Evolutionary conservation across 2,113 vertebrate genomes (phyloP), one percentile per base, ranked within the genome.

Genomic region (Callorhinus ursinus): DNA sequence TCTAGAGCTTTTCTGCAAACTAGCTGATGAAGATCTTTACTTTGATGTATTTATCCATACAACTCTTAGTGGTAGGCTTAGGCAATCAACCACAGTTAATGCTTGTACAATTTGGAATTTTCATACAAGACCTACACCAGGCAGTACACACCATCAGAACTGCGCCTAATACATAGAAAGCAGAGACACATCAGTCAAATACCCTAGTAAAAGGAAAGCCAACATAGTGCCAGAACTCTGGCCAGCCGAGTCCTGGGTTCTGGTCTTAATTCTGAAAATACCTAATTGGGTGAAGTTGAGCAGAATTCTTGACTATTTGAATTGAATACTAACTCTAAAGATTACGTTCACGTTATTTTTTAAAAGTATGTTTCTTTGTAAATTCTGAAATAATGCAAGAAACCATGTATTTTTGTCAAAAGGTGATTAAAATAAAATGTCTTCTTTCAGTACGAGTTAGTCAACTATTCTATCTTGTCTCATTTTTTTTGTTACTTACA

Each of bases 251-350:
- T 88, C 4, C 14, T 81, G 49, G 18, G n/a, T 55, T 82, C 46
- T 87, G 26, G 3, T 85, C 39, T 8, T 24, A 76, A 85, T 59
- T 95, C n/a, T 88, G 33, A 93, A 79, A 95, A 92, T 42, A 51
- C 16, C 0, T 53, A 18, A 46, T 24, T 92, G 49, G 18, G 4
- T 67, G 31, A 84, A 80, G 18, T 36, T 85, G 12, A 90, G 26
- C 7, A 55, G 4, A 74, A 72, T n/a, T 14, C 31, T 59, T 90
- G 21, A 80, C 28, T 65, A 81, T 80, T 69, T 74, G 10, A 28
- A 51, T 90, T 67, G 22, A 63, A 72, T 93, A 2, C 59, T 84
- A 80, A 33, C 36, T 79, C 77, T 39, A 74, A 31, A 59, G 28
- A 61, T 19, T 63, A 2, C 1, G 2, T 89, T 84, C 9, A 61